Conservation (phyloP, 2,888 invertebrate species). For the Eumerus sabulonum region DNA sequence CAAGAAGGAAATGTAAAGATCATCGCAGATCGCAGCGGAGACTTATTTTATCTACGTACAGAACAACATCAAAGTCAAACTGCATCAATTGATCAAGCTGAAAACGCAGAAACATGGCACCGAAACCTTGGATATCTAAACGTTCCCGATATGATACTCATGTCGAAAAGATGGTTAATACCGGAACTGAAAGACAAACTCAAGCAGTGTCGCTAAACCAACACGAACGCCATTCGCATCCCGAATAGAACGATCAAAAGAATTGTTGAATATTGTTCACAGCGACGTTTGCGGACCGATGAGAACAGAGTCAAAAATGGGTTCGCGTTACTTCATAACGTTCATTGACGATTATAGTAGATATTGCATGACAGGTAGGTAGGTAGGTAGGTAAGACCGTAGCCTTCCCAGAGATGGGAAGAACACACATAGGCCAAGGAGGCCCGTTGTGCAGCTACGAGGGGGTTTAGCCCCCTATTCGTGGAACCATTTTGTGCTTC, state of each 20-base stretch:
- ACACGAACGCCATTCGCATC: constrained; percentile 19
- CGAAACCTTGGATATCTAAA: too few relatives aligned
- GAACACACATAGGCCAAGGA: too few relatives aligned
- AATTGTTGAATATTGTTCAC: constrained; percentile 7
- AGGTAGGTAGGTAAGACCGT: too few relatives aligned
- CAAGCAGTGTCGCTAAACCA: constrained; percentile 19
- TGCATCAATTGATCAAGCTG: neutral
- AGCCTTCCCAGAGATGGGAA: too few relatives aligned
- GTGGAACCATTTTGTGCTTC: too few relatives aligned
- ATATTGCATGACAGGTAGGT: too few relatives aligned
- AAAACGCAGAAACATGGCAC: too few relatives aligned
- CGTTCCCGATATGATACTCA: constrained; percentile 15
- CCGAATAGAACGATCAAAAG: constrained; percentile 7
- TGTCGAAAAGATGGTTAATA: constrained; percentile 30
- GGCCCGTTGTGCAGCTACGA: too few relatives aligned
- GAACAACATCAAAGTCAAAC: neutral
- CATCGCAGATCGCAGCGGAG: constrained; percentile 42
- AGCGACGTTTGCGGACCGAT: too few relatives aligned
- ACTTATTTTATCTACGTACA: constrained; percentile 46
- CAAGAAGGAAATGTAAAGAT: constrained; percentile 20
- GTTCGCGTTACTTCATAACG: constrained; percentile 19
- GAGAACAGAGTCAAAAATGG: constrained; percentile 9
- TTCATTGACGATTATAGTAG: too few relatives aligned
- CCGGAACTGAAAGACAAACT: constrained; percentile 5
- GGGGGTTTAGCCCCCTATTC: too few relatives aligned